Evolutionary conservation across 2,888 invertebrate genomes (phyloP).

Genomic region (Drosophila koepferae): DNA sequence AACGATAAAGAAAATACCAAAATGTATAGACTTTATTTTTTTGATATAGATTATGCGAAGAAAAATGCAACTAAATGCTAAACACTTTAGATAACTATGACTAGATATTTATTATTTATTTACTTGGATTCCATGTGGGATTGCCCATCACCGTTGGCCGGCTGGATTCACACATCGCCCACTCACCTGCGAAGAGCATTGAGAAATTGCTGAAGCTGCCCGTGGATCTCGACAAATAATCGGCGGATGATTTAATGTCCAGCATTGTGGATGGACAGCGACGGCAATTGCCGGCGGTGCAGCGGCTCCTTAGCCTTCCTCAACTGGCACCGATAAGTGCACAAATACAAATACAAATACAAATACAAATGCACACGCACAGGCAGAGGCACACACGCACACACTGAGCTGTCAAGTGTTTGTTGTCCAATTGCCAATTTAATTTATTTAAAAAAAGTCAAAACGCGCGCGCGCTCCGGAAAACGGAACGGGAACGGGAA

Average conservation of each 20-base stretch:
- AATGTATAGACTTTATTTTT: background rate
- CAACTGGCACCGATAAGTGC: background rate
- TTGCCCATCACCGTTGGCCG: constrained; percentile 70
- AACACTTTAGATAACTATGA: constrained; percentile 31
- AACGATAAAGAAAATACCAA: background rate
- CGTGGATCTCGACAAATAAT: constrained; percentile 93
- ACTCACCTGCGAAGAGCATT: constrained; percentile 96
- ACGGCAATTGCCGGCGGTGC: constrained; percentile 74
- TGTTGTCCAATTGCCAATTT: constrained; percentile 43
- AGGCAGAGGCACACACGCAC: constrained; percentile 22
- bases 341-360: background rate
- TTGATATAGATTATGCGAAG: too few species aligned
- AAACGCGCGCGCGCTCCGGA: constrained; percentile 83
- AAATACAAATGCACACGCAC: background rate
- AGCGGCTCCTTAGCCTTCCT: constrained; percentile 5
- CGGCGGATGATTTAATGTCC: constrained; percentile 96
- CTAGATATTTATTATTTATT: constrained; percentile 52
- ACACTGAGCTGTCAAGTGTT: constrained; percentile 4
- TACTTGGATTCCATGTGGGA: constrained; percentile 77
- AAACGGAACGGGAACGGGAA: constrained; percentile 85
- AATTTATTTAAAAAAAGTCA: constrained; percentile 61
- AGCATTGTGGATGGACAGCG: constrained; percentile 88
- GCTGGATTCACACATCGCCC: constrained; percentile 74
- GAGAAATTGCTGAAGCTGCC: constrained; percentile 97
- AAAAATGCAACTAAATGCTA: background rate